Evolutionary conservation across 2,797 vertebrate species (phyloP).

Genomic region (Rhinella marina): DNA sequence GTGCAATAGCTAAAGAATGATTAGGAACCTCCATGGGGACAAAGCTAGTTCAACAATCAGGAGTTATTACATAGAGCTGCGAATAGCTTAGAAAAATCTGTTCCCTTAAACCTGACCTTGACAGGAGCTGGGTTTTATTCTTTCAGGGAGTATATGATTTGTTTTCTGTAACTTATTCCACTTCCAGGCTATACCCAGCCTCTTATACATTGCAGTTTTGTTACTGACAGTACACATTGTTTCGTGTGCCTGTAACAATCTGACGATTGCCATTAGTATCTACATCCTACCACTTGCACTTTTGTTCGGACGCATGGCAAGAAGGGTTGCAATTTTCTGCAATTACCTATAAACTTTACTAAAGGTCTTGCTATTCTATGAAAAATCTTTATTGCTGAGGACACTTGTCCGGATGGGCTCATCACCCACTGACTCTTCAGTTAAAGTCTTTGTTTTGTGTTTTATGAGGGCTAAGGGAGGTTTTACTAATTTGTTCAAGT

Average conservation of each 20-base stretch:
- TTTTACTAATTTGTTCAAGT: constrained; percentile 32
- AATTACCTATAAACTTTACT: constrained; percentile 31
- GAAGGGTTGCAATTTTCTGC: neutral
- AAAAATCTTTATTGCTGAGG: constrained; percentile 26
- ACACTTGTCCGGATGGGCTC: neutral
- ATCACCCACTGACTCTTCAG: constrained; percentile 42
- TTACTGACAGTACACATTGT: neutral
- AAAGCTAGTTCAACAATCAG: neutral
- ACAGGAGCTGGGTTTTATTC: neutral
- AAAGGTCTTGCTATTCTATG: constrained; percentile 15
- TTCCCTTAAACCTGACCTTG: too few species aligned
- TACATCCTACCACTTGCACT: neutral
- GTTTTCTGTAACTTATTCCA: neutral
- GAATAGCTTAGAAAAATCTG: neutral
- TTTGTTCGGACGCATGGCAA: neutral
- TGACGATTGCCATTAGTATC: too few species aligned
- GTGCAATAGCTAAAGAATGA: neutral
- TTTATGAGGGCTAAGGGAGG: constrained; percentile 28
- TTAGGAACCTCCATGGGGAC: constrained; percentile 7
- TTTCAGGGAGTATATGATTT: neutral
- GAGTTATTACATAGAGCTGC: neutral
- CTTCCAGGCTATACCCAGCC: neutral
- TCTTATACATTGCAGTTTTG: neutral
- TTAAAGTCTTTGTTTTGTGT: constrained; percentile 43
- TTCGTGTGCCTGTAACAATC: neutral